Conservation (phyloP, 2,888 invertebrate species). For the Trimorus sp. region DNA sequence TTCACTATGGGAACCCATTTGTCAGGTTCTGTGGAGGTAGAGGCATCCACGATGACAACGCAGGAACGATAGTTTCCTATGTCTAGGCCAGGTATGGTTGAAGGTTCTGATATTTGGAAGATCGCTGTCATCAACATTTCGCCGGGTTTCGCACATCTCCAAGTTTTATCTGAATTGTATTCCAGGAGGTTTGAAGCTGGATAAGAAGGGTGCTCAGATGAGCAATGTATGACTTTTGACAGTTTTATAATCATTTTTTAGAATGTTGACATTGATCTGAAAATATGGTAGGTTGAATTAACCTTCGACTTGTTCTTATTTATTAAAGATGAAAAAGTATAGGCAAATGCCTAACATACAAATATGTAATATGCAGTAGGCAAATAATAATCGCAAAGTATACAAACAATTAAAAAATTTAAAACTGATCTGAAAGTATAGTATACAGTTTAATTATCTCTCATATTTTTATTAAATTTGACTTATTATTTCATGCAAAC, state of each 20-base stretch:
- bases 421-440: no score
- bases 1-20: constrained; percentile 77
- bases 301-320: no score
- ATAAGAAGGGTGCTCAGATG: constrained; percentile 77
- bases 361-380: no score
- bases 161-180: constrained; percentile 71
- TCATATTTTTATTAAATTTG: no score
- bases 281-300: no score
- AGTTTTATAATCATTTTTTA: constrained; percentile 77
- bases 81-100: constrained; percentile 77
- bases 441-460: no score
- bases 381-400: no score
- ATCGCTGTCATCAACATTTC: constrained; percentile 75
- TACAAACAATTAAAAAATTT: no score
- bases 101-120: constrained; percentile 75
- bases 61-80: constrained; percentile 78
- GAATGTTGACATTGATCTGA: no score
- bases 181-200: constrained; percentile 77
- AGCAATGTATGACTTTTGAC: constrained; percentile 75
- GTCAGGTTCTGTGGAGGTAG: constrained; percentile 76
- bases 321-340: no score
- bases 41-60: constrained; percentile 76
- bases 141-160: constrained; percentile 78
- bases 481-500: no score
- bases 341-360: no score